Conservation (phyloP, 2,888 invertebrate species). For the Xanthostigma xanthostigma region DNA sequence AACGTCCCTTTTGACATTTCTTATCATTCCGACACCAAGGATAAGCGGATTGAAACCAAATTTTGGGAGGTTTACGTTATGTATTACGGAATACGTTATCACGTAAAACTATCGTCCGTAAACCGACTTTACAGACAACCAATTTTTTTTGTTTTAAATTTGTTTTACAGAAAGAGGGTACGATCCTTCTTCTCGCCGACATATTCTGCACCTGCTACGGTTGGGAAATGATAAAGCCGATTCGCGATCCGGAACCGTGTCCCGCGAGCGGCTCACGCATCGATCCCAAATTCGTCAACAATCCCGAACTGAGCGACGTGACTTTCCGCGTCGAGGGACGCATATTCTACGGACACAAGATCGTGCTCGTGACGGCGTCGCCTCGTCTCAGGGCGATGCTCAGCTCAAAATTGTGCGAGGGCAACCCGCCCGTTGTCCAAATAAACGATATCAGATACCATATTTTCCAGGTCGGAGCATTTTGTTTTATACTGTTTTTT, state of each 20-base stretch:
- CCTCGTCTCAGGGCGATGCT: constrained; percentile 76
- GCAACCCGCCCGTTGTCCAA: constrained; percentile 70
- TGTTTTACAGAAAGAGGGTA: constrained; percentile 63
- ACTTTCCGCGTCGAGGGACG: constrained; percentile 84
- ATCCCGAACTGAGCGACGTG: constrained; percentile 82
- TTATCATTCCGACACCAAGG: too few relatives aligned
- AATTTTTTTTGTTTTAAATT: too few relatives aligned
- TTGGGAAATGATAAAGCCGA: constrained; percentile 67
- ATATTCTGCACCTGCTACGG: constrained; percentile 83
- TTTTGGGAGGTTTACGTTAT: too few relatives aligned
- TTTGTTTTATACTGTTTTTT: background rate
- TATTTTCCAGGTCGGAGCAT: constrained; percentile 62
- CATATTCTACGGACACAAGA: constrained; percentile 86
- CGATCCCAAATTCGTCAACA: constrained; percentile 87
- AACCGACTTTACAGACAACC: too few relatives aligned
- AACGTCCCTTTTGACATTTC: too few relatives aligned
- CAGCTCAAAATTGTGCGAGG: constrained; percentile 55
- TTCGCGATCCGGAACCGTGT: constrained; percentile 50
- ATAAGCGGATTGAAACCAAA: too few relatives aligned
- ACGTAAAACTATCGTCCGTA: too few relatives aligned
- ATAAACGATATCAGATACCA: constrained; percentile 87
- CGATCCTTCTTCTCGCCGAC: constrained; percentile 71
- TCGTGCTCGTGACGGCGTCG: constrained; percentile 82
- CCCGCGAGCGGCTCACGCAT: constrained; percentile 57
- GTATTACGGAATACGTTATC: too few relatives aligned